Evolutionary conservation across 2,113 vertebrate genomes (phyloP).

Genomic region (Cyanoderma ruficeps): DNA sequence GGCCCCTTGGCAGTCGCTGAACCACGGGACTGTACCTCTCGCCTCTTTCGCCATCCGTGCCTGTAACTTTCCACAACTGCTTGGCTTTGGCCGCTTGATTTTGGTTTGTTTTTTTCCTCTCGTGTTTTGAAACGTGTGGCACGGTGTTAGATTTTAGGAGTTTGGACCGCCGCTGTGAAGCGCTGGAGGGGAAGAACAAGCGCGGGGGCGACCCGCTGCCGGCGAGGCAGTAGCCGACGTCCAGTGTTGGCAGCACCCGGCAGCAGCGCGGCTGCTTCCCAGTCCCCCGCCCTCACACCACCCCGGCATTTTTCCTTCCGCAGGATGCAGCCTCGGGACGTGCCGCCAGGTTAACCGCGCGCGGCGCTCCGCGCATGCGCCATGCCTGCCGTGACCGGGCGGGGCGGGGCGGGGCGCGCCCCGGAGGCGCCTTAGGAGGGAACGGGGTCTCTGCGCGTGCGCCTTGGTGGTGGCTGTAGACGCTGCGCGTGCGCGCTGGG

Average conservation of each 20-base stretch:
- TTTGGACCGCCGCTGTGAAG: accelerated
- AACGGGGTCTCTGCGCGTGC: background rate
- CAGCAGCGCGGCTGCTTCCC: accelerated
- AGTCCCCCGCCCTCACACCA: background rate
- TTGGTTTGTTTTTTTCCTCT: no score
- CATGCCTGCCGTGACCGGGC: accelerated
- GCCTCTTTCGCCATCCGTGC: background rate
- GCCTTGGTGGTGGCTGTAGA: accelerated
- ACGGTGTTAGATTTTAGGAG: accelerated
- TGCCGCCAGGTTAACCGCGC: background rate
- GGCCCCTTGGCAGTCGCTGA: background rate
- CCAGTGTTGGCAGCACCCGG: accelerated
- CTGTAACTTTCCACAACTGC: background rate
- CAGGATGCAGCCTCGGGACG: accelerated
- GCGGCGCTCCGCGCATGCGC: background rate
- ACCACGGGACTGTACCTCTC: accelerated
- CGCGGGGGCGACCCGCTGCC: accelerated
- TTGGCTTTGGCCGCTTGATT: background rate
- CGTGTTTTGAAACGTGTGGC: background rate
- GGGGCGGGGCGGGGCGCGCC: accelerated
- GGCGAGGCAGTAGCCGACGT: accelerated
- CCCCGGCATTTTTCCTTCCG: background rate
- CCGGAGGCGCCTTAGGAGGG: accelerated
- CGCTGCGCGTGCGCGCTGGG: background rate
- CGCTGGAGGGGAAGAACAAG: accelerated